phyloP scores from a whole-genome alignment of 2,113 vertebrate species.

The Tragelaphus buxtoni region DNA sequence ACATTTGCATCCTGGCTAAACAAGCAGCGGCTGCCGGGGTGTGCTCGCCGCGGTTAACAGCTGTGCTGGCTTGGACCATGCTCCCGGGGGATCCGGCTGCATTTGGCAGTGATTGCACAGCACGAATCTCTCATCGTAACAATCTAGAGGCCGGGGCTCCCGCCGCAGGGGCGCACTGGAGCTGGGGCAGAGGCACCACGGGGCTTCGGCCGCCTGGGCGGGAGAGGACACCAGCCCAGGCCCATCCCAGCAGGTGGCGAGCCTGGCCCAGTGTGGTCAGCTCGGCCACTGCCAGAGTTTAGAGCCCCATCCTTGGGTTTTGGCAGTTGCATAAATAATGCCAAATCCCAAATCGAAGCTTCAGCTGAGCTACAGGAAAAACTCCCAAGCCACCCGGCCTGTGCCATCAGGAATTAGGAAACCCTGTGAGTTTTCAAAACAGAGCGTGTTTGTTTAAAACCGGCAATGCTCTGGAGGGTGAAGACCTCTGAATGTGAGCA shows the following conservation, averaged over 20 bases:
- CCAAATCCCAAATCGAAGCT: too few species aligned
- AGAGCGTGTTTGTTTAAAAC: neutral
- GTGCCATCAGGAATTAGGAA: neutral
- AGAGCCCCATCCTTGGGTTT: neutral
- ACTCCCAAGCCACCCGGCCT: rapidly evolving
- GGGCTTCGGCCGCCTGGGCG: too few species aligned
- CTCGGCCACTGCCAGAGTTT: neutral
- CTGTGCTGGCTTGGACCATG: neutral
- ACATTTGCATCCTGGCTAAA: neutral
- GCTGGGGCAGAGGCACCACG: rapidly evolving
- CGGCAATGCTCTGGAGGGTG: rapidly evolving
- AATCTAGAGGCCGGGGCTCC: neutral
- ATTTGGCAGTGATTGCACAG: neutral
- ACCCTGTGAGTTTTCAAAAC: neutral
- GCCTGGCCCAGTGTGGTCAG: neutral
- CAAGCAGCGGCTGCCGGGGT: rapidly evolving
- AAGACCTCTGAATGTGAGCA: neutral
- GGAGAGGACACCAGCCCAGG: neutral
- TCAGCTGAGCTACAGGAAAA: too few species aligned
- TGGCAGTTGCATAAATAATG: neutral
- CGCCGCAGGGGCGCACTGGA: rapidly evolving
- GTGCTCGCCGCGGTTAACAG: rapidly evolving
- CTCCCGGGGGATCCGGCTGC: neutral
- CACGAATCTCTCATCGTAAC: rapidly evolving
- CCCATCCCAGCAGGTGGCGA: neutral